Conservation (phyloP, 2,113 vertebrate species). For the Sebastes fasciatus region DNA sequence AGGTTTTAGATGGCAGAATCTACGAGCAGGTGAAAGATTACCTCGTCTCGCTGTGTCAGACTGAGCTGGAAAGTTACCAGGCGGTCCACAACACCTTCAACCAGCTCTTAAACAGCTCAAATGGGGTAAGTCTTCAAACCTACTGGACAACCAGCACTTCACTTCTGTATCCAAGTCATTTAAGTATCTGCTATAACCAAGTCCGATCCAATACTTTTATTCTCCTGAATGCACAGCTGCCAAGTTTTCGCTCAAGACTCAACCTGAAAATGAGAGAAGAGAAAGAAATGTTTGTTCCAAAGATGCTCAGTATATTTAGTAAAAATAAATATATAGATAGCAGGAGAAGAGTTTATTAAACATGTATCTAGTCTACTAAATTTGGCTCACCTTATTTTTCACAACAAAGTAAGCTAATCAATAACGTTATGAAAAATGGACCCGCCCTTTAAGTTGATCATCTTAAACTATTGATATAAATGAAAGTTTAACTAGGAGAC, state of each 20-base stretch:
- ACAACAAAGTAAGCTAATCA: too few species aligned
- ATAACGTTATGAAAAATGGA: too few species aligned
- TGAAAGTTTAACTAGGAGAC: too few species aligned
- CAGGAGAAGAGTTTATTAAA: background rate
- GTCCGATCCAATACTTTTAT: background rate
- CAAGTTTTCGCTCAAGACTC: too few species aligned
- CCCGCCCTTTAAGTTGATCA: background rate
- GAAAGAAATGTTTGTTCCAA: background rate
- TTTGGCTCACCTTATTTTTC: background rate
- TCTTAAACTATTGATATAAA: background rate
- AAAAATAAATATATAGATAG: background rate
- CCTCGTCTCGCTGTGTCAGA: conserved; percentile 93
- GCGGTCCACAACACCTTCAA: conserved; percentile 92
- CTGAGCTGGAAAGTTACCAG: conserved; percentile 92
- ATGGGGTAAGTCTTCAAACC: conserved; percentile 83
- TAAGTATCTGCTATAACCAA: background rate
- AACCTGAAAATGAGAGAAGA: too few species aligned
- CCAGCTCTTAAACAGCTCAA: conserved; percentile 90
- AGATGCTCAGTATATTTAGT: background rate
- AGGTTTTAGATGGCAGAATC: conserved; percentile 93
- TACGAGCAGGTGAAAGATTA: conserved; percentile 95
- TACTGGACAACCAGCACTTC: background rate
- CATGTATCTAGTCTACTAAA: too few species aligned
- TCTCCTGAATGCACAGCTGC: too few species aligned
- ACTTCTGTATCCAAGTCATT: background rate